phyloP scores from a whole-genome alignment of 2,797 vertebrate genomes.

The Onychomys torridus region DNA sequence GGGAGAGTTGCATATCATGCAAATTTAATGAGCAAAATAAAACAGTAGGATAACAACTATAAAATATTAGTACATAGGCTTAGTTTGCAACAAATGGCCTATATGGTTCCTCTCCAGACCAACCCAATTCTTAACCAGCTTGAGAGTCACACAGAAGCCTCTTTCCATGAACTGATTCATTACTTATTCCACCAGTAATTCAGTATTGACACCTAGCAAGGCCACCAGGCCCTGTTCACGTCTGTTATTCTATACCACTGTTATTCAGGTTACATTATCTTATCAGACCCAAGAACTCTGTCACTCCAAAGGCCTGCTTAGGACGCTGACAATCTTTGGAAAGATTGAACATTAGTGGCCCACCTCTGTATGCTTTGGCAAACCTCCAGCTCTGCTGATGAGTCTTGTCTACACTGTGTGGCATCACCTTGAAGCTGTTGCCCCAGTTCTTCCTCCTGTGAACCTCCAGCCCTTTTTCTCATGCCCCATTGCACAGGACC shows the following conservation, averaged over 20 bases:
- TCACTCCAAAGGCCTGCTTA: not conserved
- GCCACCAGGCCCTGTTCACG: not conserved
- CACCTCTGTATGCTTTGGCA: not conserved
- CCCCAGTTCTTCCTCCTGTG: not conserved
- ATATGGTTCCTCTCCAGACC: not conserved
- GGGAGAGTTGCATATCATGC: not conserved
- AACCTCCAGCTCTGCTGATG: not conserved
- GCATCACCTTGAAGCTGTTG: not conserved
- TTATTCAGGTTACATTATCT: not conserved
- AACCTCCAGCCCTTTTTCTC: not conserved
- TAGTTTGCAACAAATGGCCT: not conserved
- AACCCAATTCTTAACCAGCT: not conserved
- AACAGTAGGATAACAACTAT: not conserved
- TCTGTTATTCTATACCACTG: not conserved
- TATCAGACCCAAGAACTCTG: not conserved
- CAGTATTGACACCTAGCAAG: not conserved
- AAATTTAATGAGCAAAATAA: conserved; percentile 31
- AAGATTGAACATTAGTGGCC: not conserved
- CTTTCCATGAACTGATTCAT: not conserved
- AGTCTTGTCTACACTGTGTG: not conserved
- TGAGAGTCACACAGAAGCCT: not conserved
- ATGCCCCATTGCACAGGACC: too few relatives aligned
- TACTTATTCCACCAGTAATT: not conserved
- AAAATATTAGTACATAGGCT: not conserved
- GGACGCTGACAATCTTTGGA: not conserved